A percentile compares a stretch with the other conserved stretches of the same genome.
Evolutionary conservation across 1,140 invertebrate genomes (phyloP).

Genomic region (Aleiodes sp.): DNA sequence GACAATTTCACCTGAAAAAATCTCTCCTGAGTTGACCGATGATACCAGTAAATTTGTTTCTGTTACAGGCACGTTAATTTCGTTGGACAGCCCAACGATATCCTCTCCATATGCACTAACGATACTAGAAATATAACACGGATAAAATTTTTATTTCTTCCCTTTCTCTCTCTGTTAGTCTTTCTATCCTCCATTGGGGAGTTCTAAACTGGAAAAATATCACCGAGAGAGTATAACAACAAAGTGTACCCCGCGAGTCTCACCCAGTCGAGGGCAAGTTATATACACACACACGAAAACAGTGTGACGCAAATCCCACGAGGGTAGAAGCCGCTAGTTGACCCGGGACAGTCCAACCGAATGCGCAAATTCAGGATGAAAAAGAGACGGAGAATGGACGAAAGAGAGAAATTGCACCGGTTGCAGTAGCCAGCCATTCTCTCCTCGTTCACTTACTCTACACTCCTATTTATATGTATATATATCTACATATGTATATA

Average conservation of each 20-base stretch:
- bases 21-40: too few species aligned
- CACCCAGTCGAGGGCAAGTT: too few species aligned
- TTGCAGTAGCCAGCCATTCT: not conserved
- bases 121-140: too few species aligned
- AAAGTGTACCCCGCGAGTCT: not conserved
- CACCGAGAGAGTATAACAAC: not conserved
- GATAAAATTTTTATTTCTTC: not conserved
- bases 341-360: conserved; percentile 19
- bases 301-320: conserved; percentile 19
- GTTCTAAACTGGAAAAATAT: conserved; percentile 3
- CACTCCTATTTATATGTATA: not conserved
- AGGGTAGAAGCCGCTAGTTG: not conserved
- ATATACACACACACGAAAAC: conserved; percentile 6
- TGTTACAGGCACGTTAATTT: not conserved
- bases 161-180: not conserved
- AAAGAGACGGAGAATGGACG: not conserved
- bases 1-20: too few species aligned
- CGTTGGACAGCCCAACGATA: not conserved
- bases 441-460: too few species aligned
- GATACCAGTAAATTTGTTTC: not conserved
- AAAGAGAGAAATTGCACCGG: conserved; percentile 14
- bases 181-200: not conserved
- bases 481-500: not conserved
- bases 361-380: conserved; percentile 11
- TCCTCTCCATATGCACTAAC: too few species aligned